phyloP scores from a whole-genome alignment of 2,888 invertebrate genomes.

The Synanthedon formicaeformis region DNA sequence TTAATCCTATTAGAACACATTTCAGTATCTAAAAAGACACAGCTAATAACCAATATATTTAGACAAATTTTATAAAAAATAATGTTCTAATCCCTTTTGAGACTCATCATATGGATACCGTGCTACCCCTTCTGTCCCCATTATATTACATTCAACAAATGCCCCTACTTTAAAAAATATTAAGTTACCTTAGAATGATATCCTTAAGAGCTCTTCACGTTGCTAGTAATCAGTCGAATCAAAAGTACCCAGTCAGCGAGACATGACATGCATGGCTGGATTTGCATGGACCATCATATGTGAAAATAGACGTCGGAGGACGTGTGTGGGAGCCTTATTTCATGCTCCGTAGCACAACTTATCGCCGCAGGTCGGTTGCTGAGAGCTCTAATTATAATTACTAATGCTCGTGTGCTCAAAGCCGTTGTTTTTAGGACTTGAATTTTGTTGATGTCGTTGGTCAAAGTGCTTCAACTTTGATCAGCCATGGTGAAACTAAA shows the following conservation, averaged over 20 bases:
- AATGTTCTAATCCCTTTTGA: too few species aligned
- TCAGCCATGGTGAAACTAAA: too few species aligned
- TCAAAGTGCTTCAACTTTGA: background rate
- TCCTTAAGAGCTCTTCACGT: too few species aligned
- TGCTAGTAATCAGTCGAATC: slow-evolving; percentile 18
- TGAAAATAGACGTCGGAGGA: slow-evolving; percentile 22
- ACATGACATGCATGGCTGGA: slow-evolving; percentile 44
- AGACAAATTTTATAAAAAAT: too few species aligned
- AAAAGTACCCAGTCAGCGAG: slow-evolving; percentile 12
- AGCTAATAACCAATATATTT: too few species aligned
- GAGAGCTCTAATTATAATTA: slow-evolving; percentile 60
- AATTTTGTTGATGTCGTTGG: background rate
- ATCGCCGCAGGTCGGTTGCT: slow-evolving; percentile 53
- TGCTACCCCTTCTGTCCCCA: too few species aligned
- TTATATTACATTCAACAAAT: too few species aligned
- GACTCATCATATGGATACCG: too few species aligned
- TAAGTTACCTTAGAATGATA: too few species aligned
- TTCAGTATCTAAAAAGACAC: too few species aligned
- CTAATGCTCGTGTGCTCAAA: slow-evolving; percentile 58
- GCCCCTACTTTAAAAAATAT: too few species aligned
- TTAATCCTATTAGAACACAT: too few species aligned
- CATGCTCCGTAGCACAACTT: slow-evolving; percentile 63
- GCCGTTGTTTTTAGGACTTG: slow-evolving; percentile 18
- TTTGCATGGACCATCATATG: slow-evolving; percentile 42
- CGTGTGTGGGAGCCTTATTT: slow-evolving; percentile 58